Base-by-base conservation (phyloP, 2,888 invertebrate species). In the Tethea ocularis region DNA sequence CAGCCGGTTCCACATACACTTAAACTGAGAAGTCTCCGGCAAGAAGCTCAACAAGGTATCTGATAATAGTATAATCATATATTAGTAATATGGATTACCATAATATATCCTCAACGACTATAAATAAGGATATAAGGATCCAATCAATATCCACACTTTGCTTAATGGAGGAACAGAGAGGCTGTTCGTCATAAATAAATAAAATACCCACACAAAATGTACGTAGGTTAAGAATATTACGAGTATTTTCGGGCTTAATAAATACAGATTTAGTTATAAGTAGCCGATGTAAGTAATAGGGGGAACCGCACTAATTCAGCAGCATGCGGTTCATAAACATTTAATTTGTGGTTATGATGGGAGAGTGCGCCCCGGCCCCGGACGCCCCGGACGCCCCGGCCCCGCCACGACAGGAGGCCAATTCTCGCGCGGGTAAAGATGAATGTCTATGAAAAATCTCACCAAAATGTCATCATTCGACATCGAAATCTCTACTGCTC, bases 191-290 rank as follows among this genome's bases (percentile, higher is more conserved):
- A 24, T 6, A 33, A 7, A 33, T 33, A 11, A 3, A 8, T 11
- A 6, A 38, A 38, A 10, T 15, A 8, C 6, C n/a, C 17, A 1
- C n/a, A 15, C 17, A 8, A 17, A 17, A 46, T 20, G 5, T 46
- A 46, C 1, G 3, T 2, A n/a, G n/a, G n/a, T n/a, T 36, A n/a
- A 38, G 38, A n/a, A 38, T 1, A 38, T 38, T 38, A n/a, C n/a
- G n/a, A n/a, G n/a, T n/a, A n/a, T n/a, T 38, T 46, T 17, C 7
- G 17, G 8, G 41, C 8, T 46, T 20, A 46, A 46, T 46, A 46
- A 46, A 46, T 46, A 46, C 41, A 46, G 17, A 46, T 46, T 46
- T 20, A 46, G 41, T 46, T 41, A 17, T n/a, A 46, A 46, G 8
- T 17, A 20, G 41, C 7, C 1, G 41, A 2, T 20, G 41, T 46